Percentiles rank a stretch among this genome's conserved stretches.
These are phyloP conservation scores for Nomada ferruginata DNA, from an alignment of 2,888 invertebrate genomes.

Conservation along the genomic window DNA sequence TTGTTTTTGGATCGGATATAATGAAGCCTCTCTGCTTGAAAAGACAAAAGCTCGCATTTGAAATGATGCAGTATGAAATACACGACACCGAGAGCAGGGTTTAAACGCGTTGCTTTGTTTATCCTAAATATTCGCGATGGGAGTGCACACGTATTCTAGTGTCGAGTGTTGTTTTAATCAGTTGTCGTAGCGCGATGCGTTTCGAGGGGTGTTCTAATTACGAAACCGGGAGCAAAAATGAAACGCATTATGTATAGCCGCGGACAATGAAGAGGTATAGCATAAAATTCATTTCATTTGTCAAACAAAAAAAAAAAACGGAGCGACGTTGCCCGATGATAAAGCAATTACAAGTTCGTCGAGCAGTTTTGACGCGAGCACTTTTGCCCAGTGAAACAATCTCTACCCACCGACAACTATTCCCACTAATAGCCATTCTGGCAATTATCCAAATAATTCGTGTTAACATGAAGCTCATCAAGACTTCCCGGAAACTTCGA, in stretches of 20 bases:
- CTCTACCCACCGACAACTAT: conserved; percentile 29
- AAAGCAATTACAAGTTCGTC: conserved; percentile 51
- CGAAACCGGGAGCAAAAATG: background rate
- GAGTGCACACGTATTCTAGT: background rate
- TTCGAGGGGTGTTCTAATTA: background rate
- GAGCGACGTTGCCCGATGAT: conserved; percentile 28
- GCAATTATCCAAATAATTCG: conserved; percentile 56
- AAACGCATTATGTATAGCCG: background rate
- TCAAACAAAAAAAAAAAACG: background rate
- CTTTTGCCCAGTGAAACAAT: conserved; percentile 37
- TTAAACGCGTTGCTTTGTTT: conserved; percentile 16
- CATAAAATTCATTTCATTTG: background rate
- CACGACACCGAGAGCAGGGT: background rate
- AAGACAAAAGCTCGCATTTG: conserved; percentile 30
- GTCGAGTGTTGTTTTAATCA: background rate
- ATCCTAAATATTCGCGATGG: background rate
- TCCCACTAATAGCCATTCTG: conserved; percentile 45
- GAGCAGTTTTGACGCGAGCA: conserved; percentile 34
- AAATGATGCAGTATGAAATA: conserved; percentile 31
- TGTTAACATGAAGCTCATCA: conserved; percentile 51
- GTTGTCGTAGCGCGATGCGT: background rate
- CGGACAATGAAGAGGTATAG: background rate
- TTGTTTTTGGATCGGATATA: conserved; percentile 34
- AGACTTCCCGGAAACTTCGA: conserved; percentile 42
- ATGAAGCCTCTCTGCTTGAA: conserved; percentile 35